Percentiles rank a stretch among this genome's conserved stretches.
Conservation (phyloP, 2,113 vertebrate species). For the Callorhinus ursinus region DNA sequence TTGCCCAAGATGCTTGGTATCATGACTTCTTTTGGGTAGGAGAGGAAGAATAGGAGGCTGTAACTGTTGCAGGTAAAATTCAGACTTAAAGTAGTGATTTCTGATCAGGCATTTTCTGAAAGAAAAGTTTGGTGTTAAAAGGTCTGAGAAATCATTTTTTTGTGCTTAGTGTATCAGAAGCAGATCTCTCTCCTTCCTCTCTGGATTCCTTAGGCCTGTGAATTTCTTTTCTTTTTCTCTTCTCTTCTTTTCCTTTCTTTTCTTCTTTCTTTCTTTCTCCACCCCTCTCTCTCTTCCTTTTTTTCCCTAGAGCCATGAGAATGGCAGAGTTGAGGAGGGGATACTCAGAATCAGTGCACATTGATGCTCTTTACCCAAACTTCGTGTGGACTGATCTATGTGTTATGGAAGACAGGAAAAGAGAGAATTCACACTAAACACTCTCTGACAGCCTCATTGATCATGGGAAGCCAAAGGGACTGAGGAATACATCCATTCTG, state of each 20-base stretch:
- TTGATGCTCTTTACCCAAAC: background rate
- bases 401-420: background rate
- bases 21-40: background rate
- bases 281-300: background rate
- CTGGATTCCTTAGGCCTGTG: conserved; percentile 54
- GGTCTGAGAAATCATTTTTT: background rate
- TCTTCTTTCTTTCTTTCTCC: rapidly evolving
- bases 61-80: background rate
- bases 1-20: background rate
- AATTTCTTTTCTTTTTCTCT: background rate
- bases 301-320: background rate
- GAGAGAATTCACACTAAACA: background rate
- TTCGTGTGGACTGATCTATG: background rate
- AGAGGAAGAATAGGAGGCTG: background rate
- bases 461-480: background rate
- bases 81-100: background rate
- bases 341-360: background rate
- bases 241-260: too few relatives aligned
- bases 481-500: background rate
- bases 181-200: conserved; percentile 16
- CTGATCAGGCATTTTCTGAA: background rate
- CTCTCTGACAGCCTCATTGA: background rate
- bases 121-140: background rate
- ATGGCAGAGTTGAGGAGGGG: background rate
- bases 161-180: background rate